Percentiles rank a stretch among this genome's conserved stretches.
Evolutionary conservation across 1,140 invertebrate genomes (phyloP).

Genomic region (Lysiphlebus fabarum): DNA sequence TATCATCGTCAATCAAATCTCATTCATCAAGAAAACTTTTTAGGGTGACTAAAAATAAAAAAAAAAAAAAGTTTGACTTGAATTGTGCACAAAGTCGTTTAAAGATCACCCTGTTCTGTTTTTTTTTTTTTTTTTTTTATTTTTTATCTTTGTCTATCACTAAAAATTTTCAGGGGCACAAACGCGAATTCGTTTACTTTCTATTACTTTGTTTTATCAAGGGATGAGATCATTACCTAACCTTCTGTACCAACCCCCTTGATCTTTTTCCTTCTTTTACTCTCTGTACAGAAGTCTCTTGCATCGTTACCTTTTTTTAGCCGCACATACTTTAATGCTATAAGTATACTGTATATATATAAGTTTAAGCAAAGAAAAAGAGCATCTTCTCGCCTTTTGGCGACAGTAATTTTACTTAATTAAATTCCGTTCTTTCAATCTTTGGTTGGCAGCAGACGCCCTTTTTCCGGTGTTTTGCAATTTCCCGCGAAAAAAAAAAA

Average conservation of each 20-base stretch:
- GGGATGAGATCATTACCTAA: constrained; percentile 46
- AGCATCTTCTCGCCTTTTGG: constrained; percentile 43
- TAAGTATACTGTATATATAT: neutral
- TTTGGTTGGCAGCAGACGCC: constrained; percentile 21
- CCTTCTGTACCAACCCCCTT: constrained; percentile 26
- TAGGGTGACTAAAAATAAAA: no score
- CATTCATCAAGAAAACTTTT: no score
- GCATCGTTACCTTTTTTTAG: constrained; percentile 22
- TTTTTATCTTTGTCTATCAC: neutral
- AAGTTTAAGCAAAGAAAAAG: constrained; percentile 11
- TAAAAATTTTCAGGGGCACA: no score
- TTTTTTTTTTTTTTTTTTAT: no score
- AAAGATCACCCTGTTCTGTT: neutral
- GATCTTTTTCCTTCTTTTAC: constrained; percentile 17
- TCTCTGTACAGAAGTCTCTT: constrained; percentile 2
- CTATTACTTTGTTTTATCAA: constrained; percentile 49
- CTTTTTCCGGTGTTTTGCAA: constrained; percentile 13
- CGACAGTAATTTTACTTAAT: constrained; percentile 59
- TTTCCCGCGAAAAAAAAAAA: constrained; percentile 13
- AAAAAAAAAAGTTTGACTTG: constrained; percentile 3
- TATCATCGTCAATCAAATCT: no score
- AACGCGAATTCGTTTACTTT: constrained; percentile 44
- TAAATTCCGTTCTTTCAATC: constrained; percentile 56
- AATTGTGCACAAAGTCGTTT: constrained; percentile 13
- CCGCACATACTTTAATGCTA: constrained; percentile 3